Conservation (phyloP, 2,113 vertebrate species). For the Cinclus mexicanus region DNA sequence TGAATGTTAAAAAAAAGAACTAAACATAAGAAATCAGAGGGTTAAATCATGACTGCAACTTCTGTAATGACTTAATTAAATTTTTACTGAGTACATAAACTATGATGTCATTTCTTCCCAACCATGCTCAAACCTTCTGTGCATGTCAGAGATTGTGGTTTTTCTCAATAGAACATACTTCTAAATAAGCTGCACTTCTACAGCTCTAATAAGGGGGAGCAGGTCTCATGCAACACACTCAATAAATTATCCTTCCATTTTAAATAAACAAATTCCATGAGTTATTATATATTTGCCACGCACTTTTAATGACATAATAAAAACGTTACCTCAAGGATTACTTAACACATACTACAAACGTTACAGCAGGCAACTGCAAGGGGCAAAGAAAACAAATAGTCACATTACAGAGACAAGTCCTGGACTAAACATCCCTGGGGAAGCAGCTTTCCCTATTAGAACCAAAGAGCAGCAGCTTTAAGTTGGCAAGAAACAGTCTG, state of each 20-base stretch:
- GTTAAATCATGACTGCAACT: slow-evolving; percentile 85
- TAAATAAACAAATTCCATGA: slow-evolving; percentile 84
- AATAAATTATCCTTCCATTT: slow-evolving; percentile 85
- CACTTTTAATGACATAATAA: slow-evolving; percentile 86
- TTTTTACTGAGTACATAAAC: slow-evolving; percentile 84
- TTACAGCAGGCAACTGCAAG: slow-evolving; percentile 82
- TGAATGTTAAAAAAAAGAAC: slow-evolving; percentile 78
- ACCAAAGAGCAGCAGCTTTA: slow-evolving; percentile 69
- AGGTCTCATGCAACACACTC: slow-evolving; percentile 84
- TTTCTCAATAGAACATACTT: slow-evolving; percentile 77
- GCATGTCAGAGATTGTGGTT: slow-evolving; percentile 75
- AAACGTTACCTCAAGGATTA: slow-evolving; percentile 87
- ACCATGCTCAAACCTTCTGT: slow-evolving; percentile 68
- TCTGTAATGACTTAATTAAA: slow-evolving; percentile 86
- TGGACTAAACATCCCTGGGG: slow-evolving; percentile 69
- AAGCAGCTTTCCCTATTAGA: slow-evolving; percentile 68
- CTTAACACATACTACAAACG: slow-evolving; percentile 86
- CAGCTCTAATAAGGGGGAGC: slow-evolving; percentile 77
- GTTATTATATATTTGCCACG: slow-evolving; percentile 86
- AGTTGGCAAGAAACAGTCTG: slow-evolving; percentile 64
- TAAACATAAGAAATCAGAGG: slow-evolving; percentile 82
- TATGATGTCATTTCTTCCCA: slow-evolving; percentile 83
- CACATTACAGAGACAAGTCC: slow-evolving; percentile 75
- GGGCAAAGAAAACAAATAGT: slow-evolving; percentile 83
- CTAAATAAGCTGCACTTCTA: slow-evolving; percentile 80